Base-by-base conservation (phyloP, 53 echinoderm and acorn worm genomes). In the Paelopatides confundens region DNA sequence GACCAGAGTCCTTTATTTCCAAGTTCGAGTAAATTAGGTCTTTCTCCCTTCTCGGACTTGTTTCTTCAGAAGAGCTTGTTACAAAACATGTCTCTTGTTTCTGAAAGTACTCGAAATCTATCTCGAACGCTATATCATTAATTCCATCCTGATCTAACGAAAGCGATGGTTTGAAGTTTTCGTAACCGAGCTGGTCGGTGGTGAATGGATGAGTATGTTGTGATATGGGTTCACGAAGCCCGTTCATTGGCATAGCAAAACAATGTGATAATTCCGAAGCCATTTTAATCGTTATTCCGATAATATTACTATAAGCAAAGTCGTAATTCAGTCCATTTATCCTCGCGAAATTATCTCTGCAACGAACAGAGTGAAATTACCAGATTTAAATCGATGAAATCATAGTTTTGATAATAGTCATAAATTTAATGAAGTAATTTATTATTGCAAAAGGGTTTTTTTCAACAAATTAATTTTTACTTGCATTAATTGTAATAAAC, bases 1-100 rank as follows among this genome's bases (percentile, higher is more conserved):
- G 50, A 24, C 48, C 76, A 30, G 8, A 17, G 32, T 58, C n/a
- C 24, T 58, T 58, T 21, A 58, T 21, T 58, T 4, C 58, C 58
- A n/a, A n/a, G n/a, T 58, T 58, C 58, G 58, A 6, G n/a, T 58
- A 21, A 5, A 58, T 21, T 6, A 18, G 58, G 31, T 50, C 52
- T 14, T 52, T 52, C 48, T 79, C 79, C 15, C 29, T 46, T 8
- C 79, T 11, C n/a, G n/a, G n/a, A 50, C 50, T 79, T 28, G 79
- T 52, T 3, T 79, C 79, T 32, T 79, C 79, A 4, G 54, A 79
- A 4, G 54, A 74, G 39, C 74, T 74, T 39, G 37, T 46, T 21
- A 39, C 74, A 26, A 74, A 74, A 21, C 39, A n/a, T 4, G 10
- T 13, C 23, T 39, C 74, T 24, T 39, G 74, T 74, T 23, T 46